Base-by-base conservation (phyloP, 2,113 vertebrate species). In the Xyrauchen texanus region DNA sequence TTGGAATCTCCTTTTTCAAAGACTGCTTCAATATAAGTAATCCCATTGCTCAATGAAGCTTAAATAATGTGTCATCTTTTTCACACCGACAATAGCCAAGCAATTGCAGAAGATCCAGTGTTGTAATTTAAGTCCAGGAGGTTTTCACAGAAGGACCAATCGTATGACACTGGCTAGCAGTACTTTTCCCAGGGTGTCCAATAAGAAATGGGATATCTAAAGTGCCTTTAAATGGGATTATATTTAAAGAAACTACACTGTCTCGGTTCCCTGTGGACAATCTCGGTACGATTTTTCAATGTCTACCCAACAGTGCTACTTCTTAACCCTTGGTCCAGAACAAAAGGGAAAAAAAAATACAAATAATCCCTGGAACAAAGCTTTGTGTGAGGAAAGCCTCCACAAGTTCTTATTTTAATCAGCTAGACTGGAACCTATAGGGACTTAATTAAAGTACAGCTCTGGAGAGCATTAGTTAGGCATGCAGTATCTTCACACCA, bases 391-490 rank as follows among this genome's bases (percentile, higher is more conserved):
- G 73, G 49, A 81, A 67, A 82, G 75, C 68, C 57, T 79, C 78
- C 62, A 77, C 82, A 82, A 89, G 89, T 88, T 88, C 85, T 91
- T 84, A 86, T 86, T 89, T 87, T 90, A 91, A 93, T 93, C 90
- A 91, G 90, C 82, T 81, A 86, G 84, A 81, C 83, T 49, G 68
- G 82, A 88, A 88, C 88, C 92, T 90, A 88, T 89, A 72, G 92
- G 91, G 91, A 91, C 90, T 88, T 91, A 91, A 93, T 92, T 93
- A 92, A 90, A 91, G 87, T 89, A 82, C 89, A 87, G 84, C 89
- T 90, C 83, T 87, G 68, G 86, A 88, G 81, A 86, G 87, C 80
- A 88, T 90, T 91, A 82, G 62, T 60, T 70, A 82, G 79, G 81
- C 77, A 79, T 68, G 61, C 80, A 49, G 74, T 76, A 90, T 88